These are phyloP conservation scores for Tethea ocularis DNA, from an alignment of 2,888 invertebrate genomes.

Conservation along the genomic window DNA sequence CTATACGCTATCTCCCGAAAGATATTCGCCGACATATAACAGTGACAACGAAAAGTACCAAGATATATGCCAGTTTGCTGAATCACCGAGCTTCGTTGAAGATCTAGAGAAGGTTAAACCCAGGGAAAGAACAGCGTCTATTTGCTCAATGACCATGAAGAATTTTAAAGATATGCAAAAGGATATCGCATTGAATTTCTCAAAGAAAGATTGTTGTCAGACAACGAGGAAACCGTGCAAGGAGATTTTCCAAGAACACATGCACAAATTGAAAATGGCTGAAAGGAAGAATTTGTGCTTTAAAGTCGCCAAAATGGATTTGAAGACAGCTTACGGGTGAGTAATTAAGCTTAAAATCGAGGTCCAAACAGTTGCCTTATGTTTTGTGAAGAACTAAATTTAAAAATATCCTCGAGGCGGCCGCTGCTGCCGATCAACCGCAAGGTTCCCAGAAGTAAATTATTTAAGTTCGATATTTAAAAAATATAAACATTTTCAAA, in stretches of 20 bases:
- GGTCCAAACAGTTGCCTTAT: no score
- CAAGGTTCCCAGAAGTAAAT: no score
- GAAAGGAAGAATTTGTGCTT: constrained; percentile 56
- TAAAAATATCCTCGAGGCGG: no score
- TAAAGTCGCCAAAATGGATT: constrained; percentile 57
- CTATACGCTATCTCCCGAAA: constrained; percentile 54
- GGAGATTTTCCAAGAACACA: constrained; percentile 57
- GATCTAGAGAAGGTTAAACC: constrained; percentile 32
- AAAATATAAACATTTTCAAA: no score
- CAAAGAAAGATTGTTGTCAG: constrained; percentile 67
- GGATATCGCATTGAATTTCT: constrained; percentile 54
- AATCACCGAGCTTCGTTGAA: constrained; percentile 31
- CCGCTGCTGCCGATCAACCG: no score
- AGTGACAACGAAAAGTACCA: constrained; percentile 67
- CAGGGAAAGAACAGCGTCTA: constrained; percentile 37
- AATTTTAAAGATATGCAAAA: constrained; percentile 72
- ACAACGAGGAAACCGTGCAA: constrained; percentile 48
- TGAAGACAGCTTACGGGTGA: constrained; percentile 63
- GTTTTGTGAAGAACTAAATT: no score
- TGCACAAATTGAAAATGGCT: constrained; percentile 46
- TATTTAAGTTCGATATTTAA: no score
- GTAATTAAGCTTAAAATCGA: constrained; percentile 23
- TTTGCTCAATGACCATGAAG: constrained; percentile 58
- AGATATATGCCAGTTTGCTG: constrained; percentile 50
- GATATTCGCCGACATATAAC: constrained; percentile 55